Base-by-base conservation (phyloP, 2,888 invertebrate species). In the Orchestes rusci region DNA sequence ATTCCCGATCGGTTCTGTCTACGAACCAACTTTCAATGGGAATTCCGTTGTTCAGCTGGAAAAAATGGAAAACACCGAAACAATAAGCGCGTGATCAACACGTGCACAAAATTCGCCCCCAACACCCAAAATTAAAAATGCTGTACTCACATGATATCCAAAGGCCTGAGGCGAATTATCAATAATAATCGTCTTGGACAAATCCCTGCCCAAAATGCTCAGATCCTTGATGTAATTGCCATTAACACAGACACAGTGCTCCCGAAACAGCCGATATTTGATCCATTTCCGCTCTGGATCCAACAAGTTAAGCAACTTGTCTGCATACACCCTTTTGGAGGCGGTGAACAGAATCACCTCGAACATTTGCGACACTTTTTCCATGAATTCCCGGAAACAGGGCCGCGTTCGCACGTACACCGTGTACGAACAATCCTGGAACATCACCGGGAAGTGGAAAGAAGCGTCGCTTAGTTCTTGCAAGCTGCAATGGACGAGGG, bases 1-100 rank as follows among this genome's bases (percentile, higher is more conserved):
- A 75, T 64, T 95, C 95, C 27, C 80, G 80, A 71, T 95, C 95
- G 39, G 77, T 79, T 61, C 84, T 79, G 71, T 94, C 93, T 54
- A 88, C 82, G 70, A 94, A 96, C 95, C 95, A 95, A 68, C 92
- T 92, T 73, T 93, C 93, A 56, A 96, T 95, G 0, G 95, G 95
- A 55, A 95, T 94, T 17, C 95, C 95, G 70, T 95, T 95, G 70
- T 93, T 91, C 46, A 94, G 68, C 82, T 92, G 75, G 48, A 72
- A 72, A 51, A 51, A 53, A 60, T 7, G 23, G 23, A 23, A 23
- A 5, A 10, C 23, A 10, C 10, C 23, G 10, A 23, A 23, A 7
- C 10, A n/a, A n/a, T n/a, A n/a, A n/a, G 38, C 39, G 31, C 43
- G 35, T n/a, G 18, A 31, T 33, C 16, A 31, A 27, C 17, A 40